A percentile compares a stretch with the other conserved stretches of the same genome.
Conservation (phyloP, 2,113 vertebrate species). For the Narcine bancroftii region DNA sequence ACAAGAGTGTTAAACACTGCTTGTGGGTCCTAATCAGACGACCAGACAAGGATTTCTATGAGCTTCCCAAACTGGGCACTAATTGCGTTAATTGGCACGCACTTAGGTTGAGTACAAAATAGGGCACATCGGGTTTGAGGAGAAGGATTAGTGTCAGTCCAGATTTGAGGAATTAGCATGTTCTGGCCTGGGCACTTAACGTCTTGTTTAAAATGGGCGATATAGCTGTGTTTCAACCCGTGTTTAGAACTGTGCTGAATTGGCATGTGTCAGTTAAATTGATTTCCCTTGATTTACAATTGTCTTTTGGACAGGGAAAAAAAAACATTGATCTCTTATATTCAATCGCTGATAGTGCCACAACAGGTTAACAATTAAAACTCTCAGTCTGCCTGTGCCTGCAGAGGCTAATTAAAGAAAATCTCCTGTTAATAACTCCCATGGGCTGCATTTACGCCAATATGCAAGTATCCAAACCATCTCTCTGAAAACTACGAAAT, state of each 20-base stretch:
- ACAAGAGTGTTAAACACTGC: background rate
- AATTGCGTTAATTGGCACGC: background rate
- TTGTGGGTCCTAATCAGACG: background rate
- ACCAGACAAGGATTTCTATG: background rate
- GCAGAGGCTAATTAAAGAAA: conserved; percentile 13
- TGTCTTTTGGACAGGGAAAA: background rate
- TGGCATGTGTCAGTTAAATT: background rate
- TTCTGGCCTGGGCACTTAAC: background rate
- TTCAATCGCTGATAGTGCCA: background rate
- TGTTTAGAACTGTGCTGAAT: background rate
- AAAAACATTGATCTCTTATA: conserved; percentile 8
- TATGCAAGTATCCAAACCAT: background rate
- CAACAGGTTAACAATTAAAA: background rate
- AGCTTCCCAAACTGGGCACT: background rate
- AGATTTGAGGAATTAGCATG: background rate
- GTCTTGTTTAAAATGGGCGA: too few species aligned
- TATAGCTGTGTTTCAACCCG: background rate
- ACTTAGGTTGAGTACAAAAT: background rate
- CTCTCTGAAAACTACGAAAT: background rate
- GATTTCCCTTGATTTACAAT: background rate
- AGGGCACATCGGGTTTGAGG: background rate
- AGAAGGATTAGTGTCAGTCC: background rate
- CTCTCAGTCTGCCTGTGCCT: background rate
- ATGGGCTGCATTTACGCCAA: background rate
- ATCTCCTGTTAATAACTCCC: background rate